A percentile compares a stretch with the other conserved stretches of the same genome.
These are phyloP conservation scores for Labeo calbasu DNA, from an alignment of 2,797 vertebrate species.

Conservation along the genomic window DNA sequence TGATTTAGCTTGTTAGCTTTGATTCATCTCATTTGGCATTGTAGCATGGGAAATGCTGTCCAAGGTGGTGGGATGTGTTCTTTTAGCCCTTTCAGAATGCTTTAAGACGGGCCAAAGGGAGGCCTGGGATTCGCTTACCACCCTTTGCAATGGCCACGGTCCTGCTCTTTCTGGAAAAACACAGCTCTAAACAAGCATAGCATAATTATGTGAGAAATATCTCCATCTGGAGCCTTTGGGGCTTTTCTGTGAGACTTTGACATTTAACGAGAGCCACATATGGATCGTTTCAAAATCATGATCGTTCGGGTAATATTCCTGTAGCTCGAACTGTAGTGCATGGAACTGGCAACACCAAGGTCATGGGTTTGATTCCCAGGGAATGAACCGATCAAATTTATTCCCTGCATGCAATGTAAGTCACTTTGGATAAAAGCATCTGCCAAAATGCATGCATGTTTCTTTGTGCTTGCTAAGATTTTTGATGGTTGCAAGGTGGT, in stretches of 20 bases:
- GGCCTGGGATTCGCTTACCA: slow-evolving; percentile 42
- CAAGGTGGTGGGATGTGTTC: slow-evolving; percentile 43
- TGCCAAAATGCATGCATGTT: not conserved
- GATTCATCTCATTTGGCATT: slow-evolving; percentile 51
- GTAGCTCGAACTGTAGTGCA: not conserved
- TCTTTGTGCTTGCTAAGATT: not conserved
- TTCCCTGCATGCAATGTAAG: not conserved
- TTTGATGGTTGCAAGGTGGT: not conserved
- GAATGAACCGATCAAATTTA: not conserved
- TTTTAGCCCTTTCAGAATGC: slow-evolving; percentile 35
- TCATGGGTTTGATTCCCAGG: not conserved
- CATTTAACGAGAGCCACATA: slow-evolving; percentile 55
- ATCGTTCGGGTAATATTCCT: slow-evolving; percentile 22
- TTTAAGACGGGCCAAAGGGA: slow-evolving; percentile 53
- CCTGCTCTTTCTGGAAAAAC: slow-evolving; percentile 41
- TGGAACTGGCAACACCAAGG: not conserved
- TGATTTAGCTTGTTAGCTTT: slow-evolving; percentile 42
- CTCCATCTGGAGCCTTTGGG: slow-evolving; percentile 52
- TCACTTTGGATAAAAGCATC: not conserved
- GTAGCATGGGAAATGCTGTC: slow-evolving; percentile 38
- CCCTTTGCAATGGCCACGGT: slow-evolving; percentile 41
- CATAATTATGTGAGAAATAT: slow-evolving; percentile 53
- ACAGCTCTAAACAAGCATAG: slow-evolving; percentile 37
- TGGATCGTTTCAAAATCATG: slow-evolving; percentile 43
- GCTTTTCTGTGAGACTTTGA: slow-evolving; percentile 49